These are phyloP conservation scores for Acanthurus lineatus DNA, from an alignment of 2,797 vertebrate genomes.

Conservation along the genomic window DNA sequence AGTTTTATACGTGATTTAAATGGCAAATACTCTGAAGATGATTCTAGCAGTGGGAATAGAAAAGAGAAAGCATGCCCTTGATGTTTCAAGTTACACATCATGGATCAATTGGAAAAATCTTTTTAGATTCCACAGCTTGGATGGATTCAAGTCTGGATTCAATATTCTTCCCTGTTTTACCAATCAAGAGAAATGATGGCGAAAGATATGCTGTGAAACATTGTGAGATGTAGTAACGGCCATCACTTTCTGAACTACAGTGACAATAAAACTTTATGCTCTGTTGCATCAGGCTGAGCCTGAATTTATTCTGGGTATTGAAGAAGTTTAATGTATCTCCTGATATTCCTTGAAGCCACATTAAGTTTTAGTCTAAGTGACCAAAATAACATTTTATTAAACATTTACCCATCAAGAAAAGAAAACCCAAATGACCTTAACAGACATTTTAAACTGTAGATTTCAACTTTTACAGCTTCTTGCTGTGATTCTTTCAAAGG, in stretches of 20 bases:
- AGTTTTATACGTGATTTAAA: slow-evolving; percentile 35
- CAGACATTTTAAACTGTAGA: background rate
- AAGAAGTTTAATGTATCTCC: background rate
- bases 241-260: slow-evolving; percentile 43
- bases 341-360: slow-evolving; percentile 2
- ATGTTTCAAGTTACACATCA: slow-evolving; percentile 67
- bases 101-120: slow-evolving; percentile 72
- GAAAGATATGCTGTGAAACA: slow-evolving; percentile 68
- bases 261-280: slow-evolving; percentile 53
- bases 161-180: slow-evolving; percentile 64
- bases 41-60: slow-evolving; percentile 51
- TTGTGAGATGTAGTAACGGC: slow-evolving; percentile 54
- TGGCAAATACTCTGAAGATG: slow-evolving; percentile 43
- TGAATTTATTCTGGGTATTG: slow-evolving; percentile 5
- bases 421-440: background rate
- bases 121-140: slow-evolving; percentile 45
- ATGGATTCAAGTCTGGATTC: slow-evolving; percentile 62
- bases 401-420: background rate
- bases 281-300: slow-evolving; percentile 16
- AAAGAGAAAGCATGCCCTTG: slow-evolving; percentile 60
- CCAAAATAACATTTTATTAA: background rate
- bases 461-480: background rate
- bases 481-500: background rate
- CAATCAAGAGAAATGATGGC: slow-evolving; percentile 55
- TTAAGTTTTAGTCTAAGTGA: background rate